Conservation (phyloP, 2,888 invertebrate genomes). For the Palloptera scutellata region DNA sequence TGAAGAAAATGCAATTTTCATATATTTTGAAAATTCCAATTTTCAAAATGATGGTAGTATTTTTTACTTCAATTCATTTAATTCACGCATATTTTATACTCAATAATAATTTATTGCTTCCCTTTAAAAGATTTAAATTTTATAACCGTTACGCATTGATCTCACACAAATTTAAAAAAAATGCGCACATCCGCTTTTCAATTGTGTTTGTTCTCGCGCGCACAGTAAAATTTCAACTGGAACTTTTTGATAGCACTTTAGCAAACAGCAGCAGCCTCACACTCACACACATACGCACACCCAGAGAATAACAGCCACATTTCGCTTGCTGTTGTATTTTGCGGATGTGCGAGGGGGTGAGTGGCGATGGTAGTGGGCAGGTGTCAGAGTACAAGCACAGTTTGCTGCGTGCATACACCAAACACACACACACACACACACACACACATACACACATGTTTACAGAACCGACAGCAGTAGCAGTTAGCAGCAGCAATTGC, state of each 20-base stretch:
- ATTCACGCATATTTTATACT: neutral
- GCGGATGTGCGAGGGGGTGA: no score
- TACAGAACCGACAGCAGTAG: neutral
- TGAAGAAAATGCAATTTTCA: no score
- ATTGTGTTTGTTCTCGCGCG: slow-evolving; percentile 45
- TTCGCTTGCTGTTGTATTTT: no score
- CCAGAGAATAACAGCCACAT: no score
- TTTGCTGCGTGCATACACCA: neutral
- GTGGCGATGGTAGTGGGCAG: no score
- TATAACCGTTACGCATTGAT: slow-evolving; percentile 22
- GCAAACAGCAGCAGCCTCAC: slow-evolving; percentile 15
- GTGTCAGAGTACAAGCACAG: no score
- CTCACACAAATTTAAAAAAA: slow-evolving; percentile 44
- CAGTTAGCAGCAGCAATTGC: slow-evolving; percentile 13
- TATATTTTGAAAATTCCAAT: no score
- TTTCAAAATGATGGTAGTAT: no score
- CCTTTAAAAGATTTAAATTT: slow-evolving; percentile 6
- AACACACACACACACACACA: neutral
- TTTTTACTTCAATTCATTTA: neutral
- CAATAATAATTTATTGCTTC: neutral
- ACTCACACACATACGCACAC: neutral
- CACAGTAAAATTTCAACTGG: slow-evolving; percentile 45
- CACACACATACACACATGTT: neutral
- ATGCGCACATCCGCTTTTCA: slow-evolving; percentile 43
- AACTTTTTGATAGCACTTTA: slow-evolving; percentile 35